Evolutionary conservation across 1,140 invertebrate genomes (phyloP).

Genomic region (Bombus superbus): DNA sequence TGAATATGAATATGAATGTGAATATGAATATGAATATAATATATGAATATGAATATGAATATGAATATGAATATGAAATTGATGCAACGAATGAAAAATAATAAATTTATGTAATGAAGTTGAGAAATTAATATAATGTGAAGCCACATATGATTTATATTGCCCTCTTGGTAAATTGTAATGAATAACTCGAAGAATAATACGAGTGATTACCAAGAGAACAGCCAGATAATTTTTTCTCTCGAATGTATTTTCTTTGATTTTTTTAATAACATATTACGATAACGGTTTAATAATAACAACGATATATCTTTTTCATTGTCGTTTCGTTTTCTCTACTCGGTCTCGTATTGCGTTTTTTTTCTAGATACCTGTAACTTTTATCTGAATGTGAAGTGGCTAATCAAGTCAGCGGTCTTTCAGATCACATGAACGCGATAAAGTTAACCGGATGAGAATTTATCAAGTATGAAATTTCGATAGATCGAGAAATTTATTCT

Average conservation of each 20-base stretch:
- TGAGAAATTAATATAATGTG: too few relatives aligned
- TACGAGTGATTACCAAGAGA: background rate
- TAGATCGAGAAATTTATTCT: constrained; percentile 30
- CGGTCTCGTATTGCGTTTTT: background rate
- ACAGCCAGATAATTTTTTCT: background rate
- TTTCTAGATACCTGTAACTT: background rate
- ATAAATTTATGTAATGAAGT: too few relatives aligned
- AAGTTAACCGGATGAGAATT: background rate
- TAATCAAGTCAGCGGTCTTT: background rate
- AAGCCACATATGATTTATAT: too few relatives aligned
- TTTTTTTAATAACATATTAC: constrained; percentile 1
- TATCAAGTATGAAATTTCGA: background rate
- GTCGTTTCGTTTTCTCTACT: background rate
- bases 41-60: too few relatives aligned
- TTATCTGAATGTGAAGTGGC: background rate
- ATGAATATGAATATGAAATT: too few relatives aligned
- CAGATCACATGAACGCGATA: constrained; percentile 4
- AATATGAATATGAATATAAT: too few relatives aligned
- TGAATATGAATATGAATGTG: too few relatives aligned
- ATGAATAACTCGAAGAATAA: background rate
- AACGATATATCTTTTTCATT: background rate
- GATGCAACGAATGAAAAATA: too few relatives aligned
- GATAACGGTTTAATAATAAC: too few relatives aligned
- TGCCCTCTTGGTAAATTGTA: too few relatives aligned
- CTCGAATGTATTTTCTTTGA: background rate